phyloP scores from a whole-genome alignment of 2,113 vertebrate genomes.

The Trinectes maculatus region DNA sequence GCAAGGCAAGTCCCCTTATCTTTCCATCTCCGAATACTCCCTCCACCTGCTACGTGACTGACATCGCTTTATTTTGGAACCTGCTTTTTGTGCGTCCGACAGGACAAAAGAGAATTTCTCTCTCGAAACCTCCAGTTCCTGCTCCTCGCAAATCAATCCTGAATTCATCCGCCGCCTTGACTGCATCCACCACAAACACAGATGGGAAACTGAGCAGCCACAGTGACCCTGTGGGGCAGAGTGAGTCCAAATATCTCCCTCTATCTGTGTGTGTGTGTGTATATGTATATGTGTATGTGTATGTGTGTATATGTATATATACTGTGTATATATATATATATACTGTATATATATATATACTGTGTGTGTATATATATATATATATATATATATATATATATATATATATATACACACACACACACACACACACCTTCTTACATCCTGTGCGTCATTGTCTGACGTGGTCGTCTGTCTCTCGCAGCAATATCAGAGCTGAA shows the following conservation, averaged over 20 bases:
- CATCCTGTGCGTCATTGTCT: too few species aligned
- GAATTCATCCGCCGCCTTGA: rapidly evolving
- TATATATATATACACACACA: too few species aligned
- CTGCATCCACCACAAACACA: background rate
- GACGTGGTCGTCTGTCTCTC: background rate
- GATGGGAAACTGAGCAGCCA: background rate
- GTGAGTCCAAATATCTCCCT: slow-evolving; percentile 41
- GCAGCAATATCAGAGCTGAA: slow-evolving; percentile 74
- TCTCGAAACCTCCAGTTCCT: slow-evolving; percentile 16
- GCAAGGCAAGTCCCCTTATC: slow-evolving; percentile 12
- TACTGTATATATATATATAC: too few species aligned
- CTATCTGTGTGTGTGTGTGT: background rate
- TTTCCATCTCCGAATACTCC: background rate
- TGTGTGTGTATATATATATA: too few species aligned
- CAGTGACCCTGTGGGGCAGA: background rate
- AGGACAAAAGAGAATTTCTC: slow-evolving; percentile 16
- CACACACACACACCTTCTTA: too few species aligned
- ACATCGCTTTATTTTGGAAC: background rate
- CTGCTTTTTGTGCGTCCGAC: background rate
- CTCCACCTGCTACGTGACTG: too few species aligned
- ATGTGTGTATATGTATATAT: too few species aligned
- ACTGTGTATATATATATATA: too few species aligned
- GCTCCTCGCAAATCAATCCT: background rate
- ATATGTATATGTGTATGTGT: too few species aligned
- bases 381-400: too few species aligned